Evolutionary conservation across 1,140 invertebrate genomes (phyloP).

Genomic region (Hyposmocoma kahamanoa): DNA sequence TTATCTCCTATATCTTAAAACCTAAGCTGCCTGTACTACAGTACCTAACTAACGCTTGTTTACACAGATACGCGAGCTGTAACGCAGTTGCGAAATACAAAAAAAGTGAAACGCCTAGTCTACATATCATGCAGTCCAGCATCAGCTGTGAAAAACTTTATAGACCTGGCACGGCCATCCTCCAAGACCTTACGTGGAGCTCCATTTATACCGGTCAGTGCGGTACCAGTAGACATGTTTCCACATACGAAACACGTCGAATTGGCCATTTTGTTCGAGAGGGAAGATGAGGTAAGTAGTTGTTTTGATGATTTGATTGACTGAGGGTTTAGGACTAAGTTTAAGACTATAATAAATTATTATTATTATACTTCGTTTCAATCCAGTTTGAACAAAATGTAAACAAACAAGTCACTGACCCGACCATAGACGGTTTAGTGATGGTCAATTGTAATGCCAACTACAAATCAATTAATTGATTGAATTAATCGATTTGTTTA

Average conservation of each 20-base stretch:
- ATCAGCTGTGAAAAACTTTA: slow-evolving; percentile 89
- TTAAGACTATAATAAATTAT: no score
- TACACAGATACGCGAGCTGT: slow-evolving; percentile 85
- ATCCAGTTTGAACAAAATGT: no score
- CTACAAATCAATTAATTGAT: no score
- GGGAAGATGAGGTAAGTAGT: slow-evolving; percentile 38
- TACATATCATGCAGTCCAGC: slow-evolving; percentile 95
- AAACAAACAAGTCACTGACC: no score
- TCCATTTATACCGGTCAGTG: slow-evolving; percentile 86
- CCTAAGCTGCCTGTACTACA: no score
- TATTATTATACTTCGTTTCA: no score
- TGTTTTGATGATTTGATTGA: background rate
- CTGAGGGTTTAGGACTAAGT: no score
- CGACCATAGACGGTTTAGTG: no score
- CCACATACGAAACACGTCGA: slow-evolving; percentile 94
- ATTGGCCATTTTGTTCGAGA: slow-evolving; percentile 88
- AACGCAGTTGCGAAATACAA: slow-evolving; percentile 82
- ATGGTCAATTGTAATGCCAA: no score
- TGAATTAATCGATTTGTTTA: no score
- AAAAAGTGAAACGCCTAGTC: slow-evolving; percentile 85
- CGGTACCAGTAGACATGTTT: slow-evolving; percentile 95
- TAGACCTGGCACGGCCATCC: slow-evolving; percentile 86
- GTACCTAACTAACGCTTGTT: no score
- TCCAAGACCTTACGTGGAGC: slow-evolving; percentile 89
- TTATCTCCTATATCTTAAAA: no score